Evolutionary conservation across 2,888 invertebrate genomes (phyloP), one percentile per base, ranked within the genome.

Genomic region (Erebia palarica): DNA sequence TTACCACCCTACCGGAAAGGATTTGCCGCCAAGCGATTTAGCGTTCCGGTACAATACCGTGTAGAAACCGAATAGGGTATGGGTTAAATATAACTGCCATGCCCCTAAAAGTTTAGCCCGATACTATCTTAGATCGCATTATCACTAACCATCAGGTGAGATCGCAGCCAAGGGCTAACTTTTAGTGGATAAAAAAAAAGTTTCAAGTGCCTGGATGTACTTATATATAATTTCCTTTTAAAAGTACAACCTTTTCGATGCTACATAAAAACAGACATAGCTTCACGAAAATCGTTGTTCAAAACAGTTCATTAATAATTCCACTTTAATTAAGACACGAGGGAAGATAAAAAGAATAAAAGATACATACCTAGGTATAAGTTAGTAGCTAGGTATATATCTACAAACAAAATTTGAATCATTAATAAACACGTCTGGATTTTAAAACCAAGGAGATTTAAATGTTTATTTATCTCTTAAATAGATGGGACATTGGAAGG

Each of bases 401-500:
- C 63, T 64, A 64, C 74, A 70, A 70, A 74, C 65, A 74, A 72
- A 74, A 74, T 68, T 72, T 70, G 61, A 80, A 78, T 83, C 79
- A 83, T 84, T 84, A 86, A 83, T 86, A 84, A 83, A 79, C 76
- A 78, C 74, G 78, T 78, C 78, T 69, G 79, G 64, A 69, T 13
- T 14, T 65, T 36, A n/a, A 61, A 60, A 27, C 18, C 49, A 14
- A 13, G 8, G 61, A 61, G 18, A 63, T 63, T 63, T 63, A 63
- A 63, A 49, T 13, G 21, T 47, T 49, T 1, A 14, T 8, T n/a
- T n/a, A n/a, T 21, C 7, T 14, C 14, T 3, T 42, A 36, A n/a
- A n/a, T 36, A 36, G 36, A 7, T n/a, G 16, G 9, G 53, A 59
- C n/a, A 36, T 27, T 27, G 27, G 27, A 16, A 10, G 14, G 13